These are phyloP conservation scores for Drosophila ficusphila DNA, from an alignment of 1,140 invertebrate genomes.

Conservation along the genomic window DNA sequence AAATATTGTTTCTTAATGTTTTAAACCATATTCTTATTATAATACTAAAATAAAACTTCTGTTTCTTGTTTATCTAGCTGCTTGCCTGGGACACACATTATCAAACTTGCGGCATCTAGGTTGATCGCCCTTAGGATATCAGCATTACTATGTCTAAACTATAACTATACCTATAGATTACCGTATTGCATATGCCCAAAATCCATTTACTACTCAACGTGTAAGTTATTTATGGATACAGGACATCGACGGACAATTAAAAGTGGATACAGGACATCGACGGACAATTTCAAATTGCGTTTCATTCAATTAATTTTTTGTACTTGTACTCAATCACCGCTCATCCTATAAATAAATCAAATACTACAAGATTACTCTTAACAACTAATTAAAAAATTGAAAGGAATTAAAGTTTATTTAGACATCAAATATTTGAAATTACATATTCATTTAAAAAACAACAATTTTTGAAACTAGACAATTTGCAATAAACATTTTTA, in stretches of 20 bases:
- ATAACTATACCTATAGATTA: constrained; percentile 44
- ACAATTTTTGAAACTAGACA: too few species aligned
- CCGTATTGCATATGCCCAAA: constrained; percentile 5
- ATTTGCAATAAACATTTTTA: too few species aligned
- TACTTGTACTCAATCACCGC: constrained; percentile 2
- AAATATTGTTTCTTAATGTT: too few species aligned
- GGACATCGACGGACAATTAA: constrained; percentile 2
- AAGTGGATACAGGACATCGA: neutral
- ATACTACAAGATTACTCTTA: neutral
- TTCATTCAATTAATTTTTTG: constrained; percentile 1
- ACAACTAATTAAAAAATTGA: neutral
- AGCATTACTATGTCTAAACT: constrained; percentile 65
- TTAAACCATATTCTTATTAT: too few species aligned
- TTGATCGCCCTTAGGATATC: constrained; percentile 27
- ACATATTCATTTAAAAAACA: too few species aligned
- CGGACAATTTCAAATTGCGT: neutral
- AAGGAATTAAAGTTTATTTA: too few species aligned
- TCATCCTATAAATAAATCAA: constrained; percentile 22
- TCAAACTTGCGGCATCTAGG: constrained; percentile 38
- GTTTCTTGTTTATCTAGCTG: constrained; percentile 13
- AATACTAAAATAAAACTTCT: neutral
- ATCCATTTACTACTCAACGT: constrained; percentile 19
- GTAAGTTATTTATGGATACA: constrained; percentile 12
- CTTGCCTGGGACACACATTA: constrained; percentile 54
- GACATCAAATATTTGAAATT: too few species aligned